Evolutionary conservation across 2,888 invertebrate species (phyloP).

Genomic region (Lomographa bimaculata): DNA sequence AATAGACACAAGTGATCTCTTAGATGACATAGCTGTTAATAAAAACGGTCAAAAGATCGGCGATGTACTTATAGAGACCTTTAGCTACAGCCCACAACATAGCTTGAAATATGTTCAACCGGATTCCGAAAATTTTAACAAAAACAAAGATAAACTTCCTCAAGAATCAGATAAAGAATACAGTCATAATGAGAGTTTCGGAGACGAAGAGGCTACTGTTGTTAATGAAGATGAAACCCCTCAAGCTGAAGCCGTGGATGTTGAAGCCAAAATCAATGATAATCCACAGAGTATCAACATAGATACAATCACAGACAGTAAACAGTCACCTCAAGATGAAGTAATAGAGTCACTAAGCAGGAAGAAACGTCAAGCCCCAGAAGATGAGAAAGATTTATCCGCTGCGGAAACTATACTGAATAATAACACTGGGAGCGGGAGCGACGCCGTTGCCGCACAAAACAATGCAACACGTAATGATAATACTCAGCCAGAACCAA

Average conservation of each 20-base stretch:
- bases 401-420: background rate
- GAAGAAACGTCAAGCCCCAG: constrained; percentile 30
- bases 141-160: too few relatives aligned
- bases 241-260: background rate
- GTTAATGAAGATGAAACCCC: background rate
- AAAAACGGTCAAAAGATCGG: constrained; percentile 29
- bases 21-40: constrained; percentile 44
- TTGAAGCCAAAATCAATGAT: background rate
- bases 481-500: too few relatives aligned
- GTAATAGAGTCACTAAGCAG: constrained; percentile 9
- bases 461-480: too few relatives aligned
- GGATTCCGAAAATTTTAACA: too few relatives aligned
- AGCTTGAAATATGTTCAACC: constrained; percentile 6
- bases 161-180: too few relatives aligned
- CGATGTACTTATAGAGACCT: constrained; percentile 41
- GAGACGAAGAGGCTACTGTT: background rate
- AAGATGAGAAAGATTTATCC: too few relatives aligned
- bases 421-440: too few relatives aligned
- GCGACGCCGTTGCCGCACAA: too few relatives aligned
- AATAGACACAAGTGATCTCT: constrained; percentile 30
- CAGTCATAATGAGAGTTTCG: too few relatives aligned
- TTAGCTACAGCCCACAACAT: constrained; percentile 29
- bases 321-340: constrained; percentile 11
- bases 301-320: too few relatives aligned
- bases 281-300: too few relatives aligned